A percentile compares a stretch with the other conserved stretches of the same genome.
Conservation (phyloP, 2,113 vertebrate genomes). For the Bos javanicus region DNA sequence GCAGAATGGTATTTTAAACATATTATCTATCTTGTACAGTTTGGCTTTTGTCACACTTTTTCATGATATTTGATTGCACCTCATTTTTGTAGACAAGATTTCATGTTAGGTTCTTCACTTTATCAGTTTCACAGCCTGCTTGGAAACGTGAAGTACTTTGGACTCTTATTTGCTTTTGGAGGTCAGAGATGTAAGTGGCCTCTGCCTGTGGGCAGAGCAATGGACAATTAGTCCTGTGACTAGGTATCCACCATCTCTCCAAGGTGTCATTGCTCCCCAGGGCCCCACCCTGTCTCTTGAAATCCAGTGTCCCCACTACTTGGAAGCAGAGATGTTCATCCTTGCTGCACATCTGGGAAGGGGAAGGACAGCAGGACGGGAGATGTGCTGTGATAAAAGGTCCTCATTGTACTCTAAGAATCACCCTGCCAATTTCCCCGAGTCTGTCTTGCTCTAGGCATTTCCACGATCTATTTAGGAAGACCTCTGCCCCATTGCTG, state of each 20-base stretch:
- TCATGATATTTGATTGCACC: neutral
- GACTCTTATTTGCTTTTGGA: neutral
- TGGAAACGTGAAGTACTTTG: neutral
- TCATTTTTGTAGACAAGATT: neutral
- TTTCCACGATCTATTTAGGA: rapidly evolving
- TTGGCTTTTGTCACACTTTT: neutral
- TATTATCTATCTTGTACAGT: neutral
- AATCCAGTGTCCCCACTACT: neutral
- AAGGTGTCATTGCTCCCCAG: neutral
- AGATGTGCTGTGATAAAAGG: neutral
- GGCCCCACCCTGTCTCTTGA: neutral
- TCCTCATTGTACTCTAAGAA: neutral
- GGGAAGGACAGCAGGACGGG: neutral
- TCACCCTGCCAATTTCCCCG: neutral
- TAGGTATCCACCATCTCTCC: neutral
- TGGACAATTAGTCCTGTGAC: neutral
- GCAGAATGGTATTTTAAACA: neutral
- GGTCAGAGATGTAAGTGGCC: no score
- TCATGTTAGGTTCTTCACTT: neutral
- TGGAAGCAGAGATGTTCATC: neutral
- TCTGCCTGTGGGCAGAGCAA: neutral
- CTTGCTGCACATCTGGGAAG: neutral
- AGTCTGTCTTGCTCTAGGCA: no score
- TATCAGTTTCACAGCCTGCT: neutral
- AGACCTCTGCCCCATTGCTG: neutral